These are phyloP conservation scores for Rhinophrynus dorsalis DNA, from an alignment of 2,797 vertebrate genomes.

Conservation along the genomic window DNA sequence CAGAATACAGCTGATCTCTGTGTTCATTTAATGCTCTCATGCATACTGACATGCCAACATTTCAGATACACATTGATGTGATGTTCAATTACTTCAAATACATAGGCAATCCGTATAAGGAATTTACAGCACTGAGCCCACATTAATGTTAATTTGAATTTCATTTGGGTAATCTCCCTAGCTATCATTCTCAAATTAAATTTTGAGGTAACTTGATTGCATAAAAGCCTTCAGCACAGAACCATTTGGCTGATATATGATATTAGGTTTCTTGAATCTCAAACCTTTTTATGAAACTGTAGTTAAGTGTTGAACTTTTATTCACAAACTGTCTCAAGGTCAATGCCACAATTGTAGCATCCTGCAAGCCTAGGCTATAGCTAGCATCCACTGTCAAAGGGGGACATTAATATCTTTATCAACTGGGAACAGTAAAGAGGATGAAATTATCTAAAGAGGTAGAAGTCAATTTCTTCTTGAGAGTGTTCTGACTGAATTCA, in stretches of 20 bases:
- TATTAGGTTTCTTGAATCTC: slow-evolving; percentile 37
- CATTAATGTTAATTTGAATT: slow-evolving; percentile 46
- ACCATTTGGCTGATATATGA: slow-evolving; percentile 42
- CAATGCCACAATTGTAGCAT: slow-evolving; percentile 19
- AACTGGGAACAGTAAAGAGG: slow-evolving; percentile 37
- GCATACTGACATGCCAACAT: not conserved
- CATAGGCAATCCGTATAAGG: slow-evolving; percentile 19
- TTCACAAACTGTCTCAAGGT: slow-evolving; percentile 52
- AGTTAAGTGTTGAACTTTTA: slow-evolving; percentile 48
- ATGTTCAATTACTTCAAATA: slow-evolving; percentile 14
- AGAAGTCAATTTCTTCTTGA: slow-evolving; percentile 39
- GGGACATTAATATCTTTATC: slow-evolving; percentile 26
- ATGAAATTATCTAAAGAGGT: slow-evolving; percentile 39
- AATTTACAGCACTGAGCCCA: slow-evolving; percentile 7
- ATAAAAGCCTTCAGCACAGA: slow-evolving; percentile 50
- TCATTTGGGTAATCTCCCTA: slow-evolving; percentile 45
- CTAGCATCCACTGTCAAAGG: slow-evolving; percentile 43
- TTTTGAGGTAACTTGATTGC: slow-evolving; percentile 44
- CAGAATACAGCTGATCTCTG: not conserved
- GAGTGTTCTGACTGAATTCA: slow-evolving; percentile 20
- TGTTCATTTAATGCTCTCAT: not conserved
- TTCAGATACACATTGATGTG: slow-evolving; percentile 4
- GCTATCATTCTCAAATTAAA: slow-evolving; percentile 50
- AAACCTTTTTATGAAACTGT: slow-evolving; percentile 51
- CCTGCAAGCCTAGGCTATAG: slow-evolving; percentile 32